Evolutionary conservation across 2,113 vertebrate species (phyloP), one percentile per base, ranked within the genome.

Genomic region (Sorex fumeus): DNA sequence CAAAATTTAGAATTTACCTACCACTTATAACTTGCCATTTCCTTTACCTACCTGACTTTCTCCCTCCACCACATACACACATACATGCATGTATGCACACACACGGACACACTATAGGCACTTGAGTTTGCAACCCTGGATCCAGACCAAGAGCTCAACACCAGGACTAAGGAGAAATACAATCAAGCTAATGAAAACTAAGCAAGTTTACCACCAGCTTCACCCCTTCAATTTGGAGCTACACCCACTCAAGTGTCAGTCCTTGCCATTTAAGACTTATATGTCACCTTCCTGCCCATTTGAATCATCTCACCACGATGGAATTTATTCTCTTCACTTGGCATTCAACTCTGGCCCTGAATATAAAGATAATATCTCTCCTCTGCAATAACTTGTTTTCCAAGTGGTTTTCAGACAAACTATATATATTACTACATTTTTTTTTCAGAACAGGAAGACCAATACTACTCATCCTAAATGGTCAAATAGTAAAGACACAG

Each of bases 321-420:
- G 34, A 8, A 6, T 28, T 74, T 40, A 23, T 18, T 90, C 21
- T 19, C 34, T 43, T 45, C 19, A 50, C 25, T 27, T 90, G 43
- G 34, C 19, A 60, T 47, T 87, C 78, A 4, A 50, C 18, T 25
- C 11, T 43, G 27, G 16, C 50, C n/a, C 62, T 28, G 84, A 60
- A 60, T 8, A 7, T 43, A 12, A 57, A n/a, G 23, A 87, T 8
- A 83, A 77, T 36, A 15, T 3, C 62, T 71, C 47, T 84, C 60
- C 57, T 43, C 57, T 69, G 19, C 32, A 30, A 32, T 28, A 43
- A 53, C 0, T 6, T 74, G 23, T 23, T 79, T 60, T 60, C 53
- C 83, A 87, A 87, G 86, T 66, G 53, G 13, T 19, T 57, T 77
- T 93, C 18, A 62, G 36, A 18, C 13, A 85, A 57, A 27, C n/a